Base-by-base conservation (phyloP, 2,113 vertebrate genomes). In the Corydoras sp. region DNA sequence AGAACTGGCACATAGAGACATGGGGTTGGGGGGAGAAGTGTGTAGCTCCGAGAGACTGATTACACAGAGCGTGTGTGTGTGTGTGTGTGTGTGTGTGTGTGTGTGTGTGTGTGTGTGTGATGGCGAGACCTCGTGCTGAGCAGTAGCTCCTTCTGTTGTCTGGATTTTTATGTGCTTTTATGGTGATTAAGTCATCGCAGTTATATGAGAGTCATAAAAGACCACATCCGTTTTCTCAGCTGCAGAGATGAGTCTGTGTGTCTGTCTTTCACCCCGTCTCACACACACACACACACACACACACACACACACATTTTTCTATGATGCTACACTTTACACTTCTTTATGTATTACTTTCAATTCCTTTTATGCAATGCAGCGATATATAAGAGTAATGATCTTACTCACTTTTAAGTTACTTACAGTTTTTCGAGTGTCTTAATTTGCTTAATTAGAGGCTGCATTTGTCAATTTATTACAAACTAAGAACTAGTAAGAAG, bases 151-250 rank as follows among this genome's bases (percentile, higher is more conserved):
- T 11, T 32, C 32, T 10, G 59, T 66, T 65, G 74, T 76, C 58
- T 61, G 6, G 60, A 58, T 63, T 75, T 75, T 79, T 81, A 79
- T 81, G 65, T 75, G 71, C 76, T 77, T 74, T 81, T 73, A 78
- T 76, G 76, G 62, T 74, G 69, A 79, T 82, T 75, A 82, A 82
- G 76, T 69, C 71, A 78, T 82, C 79, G 79, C 75, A 75, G 62
- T 80, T 75, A 79, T 74, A 77, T 56, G 31, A 59, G 71, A 77
- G 77, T 61, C 71, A 71, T 82, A 82, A 82, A 82, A 65, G 29
- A 69, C 62, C 56, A 58, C 63, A 65, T 71, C 50, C 48, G 58
- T 49, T 62, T 71, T 65, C 51, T 58, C 69, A 75, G 32, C 60
- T 48, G 61, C 24, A 5, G 10, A 72, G 48, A 67, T 54, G 58